A percentile compares a stretch with the other conserved stretches of the same genome.
Evolutionary conservation across 2,797 vertebrate species (phyloP).

Genomic region (Myotis findleyi): DNA sequence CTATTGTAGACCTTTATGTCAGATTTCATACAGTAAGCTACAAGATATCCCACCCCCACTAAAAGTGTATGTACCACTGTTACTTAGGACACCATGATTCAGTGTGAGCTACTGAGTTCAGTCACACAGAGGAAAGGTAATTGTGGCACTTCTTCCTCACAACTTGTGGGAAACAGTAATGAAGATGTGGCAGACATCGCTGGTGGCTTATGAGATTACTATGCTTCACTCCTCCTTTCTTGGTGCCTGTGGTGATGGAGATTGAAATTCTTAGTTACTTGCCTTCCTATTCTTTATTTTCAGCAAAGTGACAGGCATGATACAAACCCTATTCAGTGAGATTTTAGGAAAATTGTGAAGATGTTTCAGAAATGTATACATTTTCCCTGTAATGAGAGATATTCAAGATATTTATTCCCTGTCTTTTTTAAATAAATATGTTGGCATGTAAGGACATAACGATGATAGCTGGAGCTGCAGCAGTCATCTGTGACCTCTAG

Average conservation of each 20-base stretch:
- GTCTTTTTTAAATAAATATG: neutral
- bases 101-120: neutral
- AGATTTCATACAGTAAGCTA: neutral
- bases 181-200: neutral
- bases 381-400: neutral
- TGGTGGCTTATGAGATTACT: no score
- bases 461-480: neutral
- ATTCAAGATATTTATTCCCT: neutral
- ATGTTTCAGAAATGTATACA: neutral
- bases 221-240: neutral
- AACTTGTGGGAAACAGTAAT: neutral
- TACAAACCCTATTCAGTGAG: neutral
- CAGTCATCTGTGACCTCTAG: neutral
- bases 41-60: neutral
- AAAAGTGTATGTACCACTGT: neutral
- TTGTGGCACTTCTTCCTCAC: neutral
- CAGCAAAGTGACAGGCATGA: neutral
- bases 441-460: neutral
- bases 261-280: neutral
- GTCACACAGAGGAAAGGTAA: neutral
- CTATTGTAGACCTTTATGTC: neutral
- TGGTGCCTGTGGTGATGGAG: neutral
- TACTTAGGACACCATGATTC: neutral
- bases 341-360: neutral
- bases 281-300: neutral